Percentiles rank a stretch among this genome's conserved stretches.
Evolutionary conservation across 2,888 invertebrate genomes (phyloP).

Genomic region (Nephrocerus scutellatus): DNA sequence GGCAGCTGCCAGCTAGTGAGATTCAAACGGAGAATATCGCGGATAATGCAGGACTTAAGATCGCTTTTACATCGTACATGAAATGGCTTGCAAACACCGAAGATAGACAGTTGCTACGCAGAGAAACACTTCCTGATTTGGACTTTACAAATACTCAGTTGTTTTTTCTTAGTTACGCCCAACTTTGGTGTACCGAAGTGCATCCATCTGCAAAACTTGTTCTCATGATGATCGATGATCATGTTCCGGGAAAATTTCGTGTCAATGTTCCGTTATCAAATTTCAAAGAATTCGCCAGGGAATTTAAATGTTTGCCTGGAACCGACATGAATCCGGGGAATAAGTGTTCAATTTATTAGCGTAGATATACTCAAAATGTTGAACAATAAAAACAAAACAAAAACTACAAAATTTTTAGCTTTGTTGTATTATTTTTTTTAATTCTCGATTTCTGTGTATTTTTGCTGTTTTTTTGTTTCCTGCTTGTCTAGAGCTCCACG

Average conservation of each 20-base stretch:
- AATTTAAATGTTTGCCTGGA: constrained; percentile 31
- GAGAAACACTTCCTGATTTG: constrained; percentile 34
- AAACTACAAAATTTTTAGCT: constrained; percentile 4
- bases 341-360: constrained; percentile 38
- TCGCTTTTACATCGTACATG: constrained; percentile 38
- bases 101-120: constrained; percentile 27
- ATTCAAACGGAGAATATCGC: constrained; percentile 30
- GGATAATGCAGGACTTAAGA: constrained; percentile 38
- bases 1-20: constrained; percentile 27
- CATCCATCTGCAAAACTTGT: constrained; percentile 19
- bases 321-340: constrained; percentile 35
- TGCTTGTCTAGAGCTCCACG: not conserved
- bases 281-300: constrained; percentile 32
- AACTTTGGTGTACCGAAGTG: constrained; percentile 39
- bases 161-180: constrained; percentile 40
- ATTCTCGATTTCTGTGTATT: constrained; percentile 1
- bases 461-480: constrained; percentile 6
- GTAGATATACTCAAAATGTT: not conserved
- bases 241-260: constrained; percentile 31
- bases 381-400: constrained; percentile 1
- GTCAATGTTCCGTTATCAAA: constrained; percentile 38
- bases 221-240: constrained; percentile 16
- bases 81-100: constrained; percentile 36
- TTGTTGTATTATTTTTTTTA: constrained; percentile 9
- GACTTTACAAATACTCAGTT: constrained; percentile 33